Percentiles rank a stretch among this genome's conserved stretches.
Evolutionary conservation across 1,140 invertebrate genomes (phyloP).

Genomic region (Bombus vancouverensis): DNA sequence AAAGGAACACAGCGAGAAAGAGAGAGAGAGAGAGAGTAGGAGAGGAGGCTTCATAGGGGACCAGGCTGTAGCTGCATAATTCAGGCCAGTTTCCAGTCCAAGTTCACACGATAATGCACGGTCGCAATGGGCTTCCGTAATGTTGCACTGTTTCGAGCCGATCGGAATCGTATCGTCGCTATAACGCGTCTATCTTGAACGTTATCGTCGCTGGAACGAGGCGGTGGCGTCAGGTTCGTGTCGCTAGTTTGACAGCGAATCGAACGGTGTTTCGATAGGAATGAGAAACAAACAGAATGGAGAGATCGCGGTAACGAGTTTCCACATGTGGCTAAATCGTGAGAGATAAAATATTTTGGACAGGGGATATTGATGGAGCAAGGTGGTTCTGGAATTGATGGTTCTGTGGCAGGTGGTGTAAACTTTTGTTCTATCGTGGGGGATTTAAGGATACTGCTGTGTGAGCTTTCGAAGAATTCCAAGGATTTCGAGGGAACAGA

Average conservation of each 20-base stretch:
- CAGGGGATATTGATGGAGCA: neutral
- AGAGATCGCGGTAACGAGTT: neutral
- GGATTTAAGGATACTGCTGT: neutral
- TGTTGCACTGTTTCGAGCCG: conserved; percentile 32
- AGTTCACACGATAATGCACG: conserved; percentile 64
- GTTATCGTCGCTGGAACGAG: conserved; percentile 11
- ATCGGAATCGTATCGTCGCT: conserved; percentile 37
- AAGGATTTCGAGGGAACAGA: neutral
- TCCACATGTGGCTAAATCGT: neutral
- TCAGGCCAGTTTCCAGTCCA: conserved; percentile 56
- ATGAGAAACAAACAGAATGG: neutral
- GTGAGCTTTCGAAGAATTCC: neutral
- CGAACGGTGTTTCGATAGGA: neutral
- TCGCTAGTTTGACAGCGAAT: conserved; percentile 3
- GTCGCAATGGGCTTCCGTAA: conserved; percentile 23
- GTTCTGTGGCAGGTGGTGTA: neutral
- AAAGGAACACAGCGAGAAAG: neutral
- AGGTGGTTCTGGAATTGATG: neutral
- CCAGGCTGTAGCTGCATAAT: conserved; percentile 63
- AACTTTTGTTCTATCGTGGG: neutral
- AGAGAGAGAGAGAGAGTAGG: conserved; percentile 5
- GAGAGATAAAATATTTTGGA: neutral
- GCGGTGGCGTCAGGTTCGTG: neutral
- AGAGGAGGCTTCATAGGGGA: conserved; percentile 11
- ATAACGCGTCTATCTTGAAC: conserved; percentile 12